A percentile compares a stretch with the other conserved stretches of the same genome.
Conservation (phyloP, 2,113 vertebrate genomes). For the Lophura nycthemera region DNA sequence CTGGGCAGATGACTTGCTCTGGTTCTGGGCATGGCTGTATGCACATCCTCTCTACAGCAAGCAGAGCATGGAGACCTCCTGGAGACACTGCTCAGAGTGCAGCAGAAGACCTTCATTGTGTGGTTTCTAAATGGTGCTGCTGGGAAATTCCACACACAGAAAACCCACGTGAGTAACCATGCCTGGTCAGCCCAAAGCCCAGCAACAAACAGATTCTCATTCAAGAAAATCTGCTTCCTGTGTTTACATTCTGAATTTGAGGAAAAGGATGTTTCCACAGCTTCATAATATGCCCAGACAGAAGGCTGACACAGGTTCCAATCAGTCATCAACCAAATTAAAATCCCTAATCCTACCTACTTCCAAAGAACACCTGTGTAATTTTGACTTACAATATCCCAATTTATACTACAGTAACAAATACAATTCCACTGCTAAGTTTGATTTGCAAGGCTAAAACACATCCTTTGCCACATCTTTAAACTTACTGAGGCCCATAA, state of each 20-base stretch:
- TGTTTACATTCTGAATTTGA: not conserved
- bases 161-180: not conserved
- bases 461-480: not conserved
- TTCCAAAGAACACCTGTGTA: not conserved
- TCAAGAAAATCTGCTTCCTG: not conserved
- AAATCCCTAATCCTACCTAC: not conserved
- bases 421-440: not conserved
- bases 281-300: not conserved
- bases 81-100: not conserved
- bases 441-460: not conserved
- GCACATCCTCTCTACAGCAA: not conserved
- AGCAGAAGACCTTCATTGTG: rapidly evolving
- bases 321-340: not conserved
- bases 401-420: not conserved
- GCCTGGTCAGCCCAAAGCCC: not conserved
- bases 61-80: not conserved
- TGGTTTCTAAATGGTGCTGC: not conserved
- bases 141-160: not conserved
- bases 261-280: not conserved
- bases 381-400: not conserved
- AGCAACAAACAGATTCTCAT: not conserved
- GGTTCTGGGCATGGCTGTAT: rapidly evolving
- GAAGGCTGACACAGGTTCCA: not conserved
- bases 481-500: not conserved
- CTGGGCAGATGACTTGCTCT: not conserved